Conservation (phyloP, 2,113 vertebrate species). For the Anser brachyrhynchus region DNA sequence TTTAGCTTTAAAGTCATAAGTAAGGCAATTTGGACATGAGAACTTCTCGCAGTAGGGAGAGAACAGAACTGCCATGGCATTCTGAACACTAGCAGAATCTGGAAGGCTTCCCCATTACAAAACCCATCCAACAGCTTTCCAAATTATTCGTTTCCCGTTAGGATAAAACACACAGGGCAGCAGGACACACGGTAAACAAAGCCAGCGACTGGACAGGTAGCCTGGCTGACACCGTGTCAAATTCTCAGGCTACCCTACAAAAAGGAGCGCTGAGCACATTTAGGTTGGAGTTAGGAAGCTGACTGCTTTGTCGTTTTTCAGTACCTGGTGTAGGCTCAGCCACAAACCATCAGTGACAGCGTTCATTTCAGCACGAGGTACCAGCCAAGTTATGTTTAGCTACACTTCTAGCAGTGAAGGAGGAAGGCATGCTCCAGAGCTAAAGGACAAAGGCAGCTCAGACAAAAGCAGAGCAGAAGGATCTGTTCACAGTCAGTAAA, state of each 20-base stretch:
- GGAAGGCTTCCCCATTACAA: not conserved
- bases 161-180: not conserved
- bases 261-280: not conserved
- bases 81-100: not conserved
- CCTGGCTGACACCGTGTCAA: not conserved
- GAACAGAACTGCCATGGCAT: not conserved
- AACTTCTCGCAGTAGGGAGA: not conserved
- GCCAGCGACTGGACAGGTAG: not conserved
- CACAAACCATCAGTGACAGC: not conserved
- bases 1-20: not conserved
- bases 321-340: not conserved
- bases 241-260: not conserved
- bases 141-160: not conserved
- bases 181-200: not conserved
- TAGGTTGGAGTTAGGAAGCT: not conserved
- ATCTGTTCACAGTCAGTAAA: not conserved
- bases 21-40: not conserved
- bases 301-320: not conserved
- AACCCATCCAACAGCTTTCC: not conserved
- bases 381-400: conserved; percentile 20
- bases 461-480: conserved; percentile 3
- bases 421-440: conserved; percentile 15
- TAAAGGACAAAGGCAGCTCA: not conserved
- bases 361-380: not conserved
- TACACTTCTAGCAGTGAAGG: not conserved